Percentiles rank a stretch among this genome's conserved stretches.
phyloP scores from a whole-genome alignment of 1,140 invertebrate genomes.

The Zaprionus camerounensis region DNA sequence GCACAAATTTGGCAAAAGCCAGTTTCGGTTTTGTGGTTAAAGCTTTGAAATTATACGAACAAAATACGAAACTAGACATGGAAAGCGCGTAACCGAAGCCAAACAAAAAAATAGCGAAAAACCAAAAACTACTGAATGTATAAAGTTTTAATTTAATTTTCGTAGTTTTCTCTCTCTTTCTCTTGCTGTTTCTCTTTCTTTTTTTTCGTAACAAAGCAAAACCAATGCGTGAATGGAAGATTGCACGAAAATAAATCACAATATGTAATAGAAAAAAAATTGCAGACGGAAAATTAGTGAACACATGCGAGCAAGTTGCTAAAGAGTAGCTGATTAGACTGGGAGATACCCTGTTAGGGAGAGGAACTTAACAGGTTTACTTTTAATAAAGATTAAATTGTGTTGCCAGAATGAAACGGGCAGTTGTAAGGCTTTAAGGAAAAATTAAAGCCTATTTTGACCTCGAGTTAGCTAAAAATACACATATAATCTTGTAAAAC shows the following conservation, averaged over 20 bases:
- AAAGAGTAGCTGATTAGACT: neutral
- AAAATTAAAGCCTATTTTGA: no score
- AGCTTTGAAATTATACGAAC: slow-evolving; percentile 1
- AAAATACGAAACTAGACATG: slow-evolving; percentile 30
- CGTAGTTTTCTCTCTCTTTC: slow-evolving; percentile 18
- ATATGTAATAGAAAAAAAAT: slow-evolving; percentile 42
- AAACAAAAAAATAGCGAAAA: slow-evolving; percentile 39
- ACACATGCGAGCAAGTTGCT: neutral
- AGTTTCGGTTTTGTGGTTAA: slow-evolving; percentile 40
- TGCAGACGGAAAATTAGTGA: slow-evolving; percentile 19
- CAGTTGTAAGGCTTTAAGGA: no score
- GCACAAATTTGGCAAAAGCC: slow-evolving; percentile 66
- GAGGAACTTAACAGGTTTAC: neutral
- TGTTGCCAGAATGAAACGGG: no score
- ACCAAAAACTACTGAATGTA: slow-evolving; percentile 34
- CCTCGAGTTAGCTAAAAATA: no score
- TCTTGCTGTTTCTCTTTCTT: neutral
- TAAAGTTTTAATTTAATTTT: slow-evolving; percentile 64
- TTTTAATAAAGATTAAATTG: no score
- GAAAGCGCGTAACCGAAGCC: slow-evolving; percentile 54
- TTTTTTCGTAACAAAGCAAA: slow-evolving; percentile 45
- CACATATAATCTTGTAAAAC: no score
- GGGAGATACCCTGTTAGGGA: neutral
- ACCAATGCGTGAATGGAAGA: slow-evolving; percentile 47
- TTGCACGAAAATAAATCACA: slow-evolving; percentile 44